Base-by-base conservation (phyloP, 2,797 vertebrate genomes). In the Myripristis jacobus region DNA sequence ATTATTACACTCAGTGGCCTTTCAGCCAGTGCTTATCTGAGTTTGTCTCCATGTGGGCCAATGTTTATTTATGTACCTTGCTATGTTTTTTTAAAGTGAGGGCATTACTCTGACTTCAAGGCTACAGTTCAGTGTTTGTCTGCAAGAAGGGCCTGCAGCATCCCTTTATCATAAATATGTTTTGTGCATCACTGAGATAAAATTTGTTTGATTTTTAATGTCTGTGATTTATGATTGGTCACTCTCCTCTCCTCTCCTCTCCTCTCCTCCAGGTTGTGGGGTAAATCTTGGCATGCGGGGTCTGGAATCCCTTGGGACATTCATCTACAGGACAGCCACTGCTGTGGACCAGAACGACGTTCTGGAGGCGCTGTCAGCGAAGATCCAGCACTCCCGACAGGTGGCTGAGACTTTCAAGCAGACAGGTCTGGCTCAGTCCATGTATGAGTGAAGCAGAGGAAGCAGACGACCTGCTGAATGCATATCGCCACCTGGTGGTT, bases 271-370 rank as follows among this genome's bases (percentile, higher is more conserved):
- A 95, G 94, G 92, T 62, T 95, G 89, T 55, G 95, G 94, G 25
- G 93, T 96, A 44, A 96, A 96, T 86, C 88, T 95, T 19, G 93
- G 93, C 9, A 85, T 96, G 80, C 74, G 86, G 24, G 93, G 94
- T 16, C 90, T 95, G 72, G 93, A 95, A 88, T 94, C 93, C 0
- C 89, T 93, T 86, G 93, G 92, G 69, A 87, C 92, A 15, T 95
- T 95, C 41, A 93, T 96, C 89, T 94, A 95, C 77, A 88, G 66
- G 46, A 93, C 93, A n/a, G 92, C 93, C 34, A 94, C 90, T 0
- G 94, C 94, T 7, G 84, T 91, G 70, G 93, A 95, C 89, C 93
- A 92, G 87, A 95, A 87, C 2, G 92, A 94, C n/a, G 69, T 95
- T 34, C 89, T 94, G 18, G 93, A 95, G 77, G 93, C 92, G 0